Evolutionary conservation across 2,113 vertebrate genomes (phyloP).

Genomic region (Mungos mungo): DNA sequence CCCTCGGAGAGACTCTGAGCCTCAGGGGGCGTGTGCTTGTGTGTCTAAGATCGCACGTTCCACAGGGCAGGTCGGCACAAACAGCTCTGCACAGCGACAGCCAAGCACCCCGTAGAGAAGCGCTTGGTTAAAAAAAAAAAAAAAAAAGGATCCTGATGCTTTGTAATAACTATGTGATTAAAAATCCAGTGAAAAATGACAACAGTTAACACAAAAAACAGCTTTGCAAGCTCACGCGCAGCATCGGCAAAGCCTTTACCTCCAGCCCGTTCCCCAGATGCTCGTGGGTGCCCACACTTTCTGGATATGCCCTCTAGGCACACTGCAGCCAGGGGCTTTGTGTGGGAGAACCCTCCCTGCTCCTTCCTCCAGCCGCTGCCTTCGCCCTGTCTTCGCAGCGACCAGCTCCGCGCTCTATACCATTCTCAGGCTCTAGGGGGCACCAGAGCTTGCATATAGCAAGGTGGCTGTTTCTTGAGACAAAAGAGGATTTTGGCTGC

Average conservation of each 20-base stretch:
- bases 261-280: accelerated
- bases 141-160: constrained; percentile 21
- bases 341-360: neutral
- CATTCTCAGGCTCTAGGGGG: constrained; percentile 63
- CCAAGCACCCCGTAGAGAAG: neutral
- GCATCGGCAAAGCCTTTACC: neutral
- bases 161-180: constrained; percentile 53
- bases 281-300: neutral
- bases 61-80: neutral
- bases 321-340: constrained; percentile 31
- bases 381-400: neutral
- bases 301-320: neutral
- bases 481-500: constrained; percentile 77
- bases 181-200: constrained; percentile 45
- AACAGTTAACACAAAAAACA: constrained; percentile 44
- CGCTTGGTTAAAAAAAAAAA: neutral
- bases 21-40: neutral
- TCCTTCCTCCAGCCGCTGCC: neutral
- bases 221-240: neutral
- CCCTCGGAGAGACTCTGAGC: neutral
- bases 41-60: neutral
- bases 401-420: neutral
- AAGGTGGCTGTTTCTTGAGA: constrained; percentile 59
- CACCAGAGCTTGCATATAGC: constrained; percentile 70
- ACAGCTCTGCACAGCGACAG: neutral